Evolutionary conservation across 2,113 vertebrate species (phyloP).

Genomic region (Scytalopus superciliaris): DNA sequence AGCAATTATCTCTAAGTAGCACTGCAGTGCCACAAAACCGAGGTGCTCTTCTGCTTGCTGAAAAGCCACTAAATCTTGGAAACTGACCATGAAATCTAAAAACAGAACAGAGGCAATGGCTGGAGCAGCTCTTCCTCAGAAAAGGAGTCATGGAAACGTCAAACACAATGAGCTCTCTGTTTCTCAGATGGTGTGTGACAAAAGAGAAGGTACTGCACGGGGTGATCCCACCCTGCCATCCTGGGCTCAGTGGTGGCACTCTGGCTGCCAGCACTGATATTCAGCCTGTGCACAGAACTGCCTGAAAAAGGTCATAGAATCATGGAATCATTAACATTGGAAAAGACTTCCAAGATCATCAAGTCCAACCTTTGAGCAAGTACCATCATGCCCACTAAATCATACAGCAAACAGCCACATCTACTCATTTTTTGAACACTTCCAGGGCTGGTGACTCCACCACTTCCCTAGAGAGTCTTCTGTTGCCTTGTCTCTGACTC

Average conservation of each 20-base stretch:
- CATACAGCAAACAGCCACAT: not conserved
- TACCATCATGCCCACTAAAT: not conserved
- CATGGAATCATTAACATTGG: not conserved
- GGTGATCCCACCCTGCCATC: not conserved
- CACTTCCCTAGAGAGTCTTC: not conserved
- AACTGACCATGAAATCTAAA: conserved; percentile 11
- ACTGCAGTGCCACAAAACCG: not conserved
- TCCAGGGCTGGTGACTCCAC: not conserved
- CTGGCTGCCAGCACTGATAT: not conserved
- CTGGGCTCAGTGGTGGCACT: accelerated
- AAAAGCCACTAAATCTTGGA: conserved; percentile 20
- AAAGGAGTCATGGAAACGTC: not conserved
- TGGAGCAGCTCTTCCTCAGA: not conserved
- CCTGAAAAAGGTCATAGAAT: not conserved
- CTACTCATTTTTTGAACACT: not conserved
- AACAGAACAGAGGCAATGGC: not conserved
- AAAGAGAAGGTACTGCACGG: not conserved
- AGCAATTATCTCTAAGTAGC: conserved; percentile 38
- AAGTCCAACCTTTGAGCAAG: not conserved
- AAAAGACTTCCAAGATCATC: not conserved
- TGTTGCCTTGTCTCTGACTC: not conserved
- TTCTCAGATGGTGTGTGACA: not conserved
- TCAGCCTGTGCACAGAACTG: not conserved
- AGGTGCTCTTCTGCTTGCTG: conserved; percentile 29
- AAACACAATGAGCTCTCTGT: not conserved